phyloP scores from a whole-genome alignment of 2,888 invertebrate species.

The Lobophora halterata region DNA sequence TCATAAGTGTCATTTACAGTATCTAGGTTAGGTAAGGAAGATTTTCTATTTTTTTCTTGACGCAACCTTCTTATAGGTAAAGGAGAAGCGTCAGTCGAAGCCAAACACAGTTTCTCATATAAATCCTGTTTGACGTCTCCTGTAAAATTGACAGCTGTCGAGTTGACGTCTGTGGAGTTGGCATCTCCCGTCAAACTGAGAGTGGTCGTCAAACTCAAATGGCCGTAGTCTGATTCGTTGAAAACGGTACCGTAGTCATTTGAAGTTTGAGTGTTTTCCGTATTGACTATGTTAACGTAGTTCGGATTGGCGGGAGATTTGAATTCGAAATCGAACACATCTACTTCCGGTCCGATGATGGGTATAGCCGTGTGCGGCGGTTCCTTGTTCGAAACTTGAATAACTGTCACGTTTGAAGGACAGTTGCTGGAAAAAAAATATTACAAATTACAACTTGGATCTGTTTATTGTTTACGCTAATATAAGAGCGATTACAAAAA shows the following conservation, averaged over 20 bases:
- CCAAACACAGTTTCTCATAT: slow-evolving; percentile 65
- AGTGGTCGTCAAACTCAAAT: slow-evolving; percentile 67
- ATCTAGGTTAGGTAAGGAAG: slow-evolving; percentile 65
- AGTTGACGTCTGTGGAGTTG: no score
- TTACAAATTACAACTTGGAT: no score
- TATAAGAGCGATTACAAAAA: no score
- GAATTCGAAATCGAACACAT: slow-evolving; percentile 65
- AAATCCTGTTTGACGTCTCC: slow-evolving; percentile 48
- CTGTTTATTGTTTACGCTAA: no score
- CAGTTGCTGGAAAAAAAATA: slow-evolving; percentile 45
- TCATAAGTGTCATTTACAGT: slow-evolving; percentile 59
- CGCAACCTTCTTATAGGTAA: slow-evolving; percentile 48
- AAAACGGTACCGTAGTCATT: slow-evolving; percentile 66
- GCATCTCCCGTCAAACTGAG: slow-evolving; percentile 50
- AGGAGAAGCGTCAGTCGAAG: slow-evolving; percentile 57
- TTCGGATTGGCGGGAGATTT: slow-evolving; percentile 42
- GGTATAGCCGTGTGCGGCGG: slow-evolving; percentile 72
- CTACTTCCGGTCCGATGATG: slow-evolving; percentile 52
- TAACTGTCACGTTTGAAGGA: slow-evolving; percentile 79
- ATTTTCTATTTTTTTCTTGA: slow-evolving; percentile 56
- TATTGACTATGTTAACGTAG: slow-evolving; percentile 69
- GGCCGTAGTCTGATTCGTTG: slow-evolving; percentile 61
- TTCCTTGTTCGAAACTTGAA: slow-evolving; percentile 79
- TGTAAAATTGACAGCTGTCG: slow-evolving; percentile 59
- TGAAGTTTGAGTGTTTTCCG: slow-evolving; percentile 46